phyloP scores from a whole-genome alignment of 2,797 vertebrate species.

The Bradypodion ventrale region DNA sequence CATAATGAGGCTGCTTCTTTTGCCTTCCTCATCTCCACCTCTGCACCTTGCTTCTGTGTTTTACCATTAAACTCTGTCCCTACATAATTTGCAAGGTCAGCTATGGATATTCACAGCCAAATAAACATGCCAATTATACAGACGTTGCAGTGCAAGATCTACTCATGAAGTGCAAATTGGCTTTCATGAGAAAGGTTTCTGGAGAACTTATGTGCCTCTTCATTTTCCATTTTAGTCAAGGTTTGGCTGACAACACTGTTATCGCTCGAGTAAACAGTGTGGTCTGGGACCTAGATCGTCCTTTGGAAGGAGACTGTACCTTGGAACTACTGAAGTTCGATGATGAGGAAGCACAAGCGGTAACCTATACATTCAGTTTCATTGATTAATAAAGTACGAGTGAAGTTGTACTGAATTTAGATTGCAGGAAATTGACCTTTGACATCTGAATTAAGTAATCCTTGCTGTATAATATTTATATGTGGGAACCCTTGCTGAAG shows the following conservation, averaged over 20 bases:
- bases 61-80: too few relatives aligned
- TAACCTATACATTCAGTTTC: slow-evolving; percentile 66
- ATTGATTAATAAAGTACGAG: not conserved
- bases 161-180: too few relatives aligned
- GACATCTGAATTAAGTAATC: not conserved
- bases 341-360: slow-evolving; percentile 95
- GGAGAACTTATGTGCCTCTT: fast-evolving
- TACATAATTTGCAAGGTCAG: too few relatives aligned
- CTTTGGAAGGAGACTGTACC: slow-evolving; percentile 89
- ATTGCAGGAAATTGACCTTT: not conserved
- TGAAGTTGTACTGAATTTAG: not conserved
- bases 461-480: too few relatives aligned
- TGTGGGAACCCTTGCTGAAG: not conserved
- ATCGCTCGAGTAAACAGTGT: slow-evolving; percentile 92
- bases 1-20: too few relatives aligned
- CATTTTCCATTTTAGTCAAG: slow-evolving; percentile 80
- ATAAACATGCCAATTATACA: too few relatives aligned
- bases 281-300: slow-evolving; percentile 96
- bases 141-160: too few relatives aligned
- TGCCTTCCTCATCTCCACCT: too few relatives aligned
- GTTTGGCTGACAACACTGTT: slow-evolving; percentile 93
- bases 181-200: not conserved
- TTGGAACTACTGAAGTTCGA: slow-evolving; percentile 96
- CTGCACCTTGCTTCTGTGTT: too few relatives aligned
- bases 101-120: too few relatives aligned